phyloP scores from a whole-genome alignment of 2,113 vertebrate genomes.

The Actinemys pallida region DNA sequence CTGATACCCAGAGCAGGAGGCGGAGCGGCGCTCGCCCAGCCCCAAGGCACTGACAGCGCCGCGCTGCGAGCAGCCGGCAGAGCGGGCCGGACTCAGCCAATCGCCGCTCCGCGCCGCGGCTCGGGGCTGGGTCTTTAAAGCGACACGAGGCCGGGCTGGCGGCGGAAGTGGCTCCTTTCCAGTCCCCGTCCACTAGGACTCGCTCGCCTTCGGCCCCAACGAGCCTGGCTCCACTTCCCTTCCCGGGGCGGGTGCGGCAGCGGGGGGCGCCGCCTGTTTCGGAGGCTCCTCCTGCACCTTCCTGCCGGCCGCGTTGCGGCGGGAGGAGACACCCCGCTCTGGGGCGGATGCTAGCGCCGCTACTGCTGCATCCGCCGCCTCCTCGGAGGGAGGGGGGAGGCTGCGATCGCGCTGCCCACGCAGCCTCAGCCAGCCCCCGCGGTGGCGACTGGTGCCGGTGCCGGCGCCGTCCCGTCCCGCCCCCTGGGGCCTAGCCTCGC shows the following conservation, averaged over 20 bases:
- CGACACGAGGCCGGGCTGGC: neutral
- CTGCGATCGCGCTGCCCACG: neutral
- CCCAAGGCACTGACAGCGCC: neutral
- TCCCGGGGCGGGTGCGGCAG: neutral
- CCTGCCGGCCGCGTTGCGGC: neutral
- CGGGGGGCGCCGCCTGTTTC: neutral
- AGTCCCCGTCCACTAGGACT: neutral
- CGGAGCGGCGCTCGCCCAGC: neutral
- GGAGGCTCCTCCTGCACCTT: constrained; percentile 13
- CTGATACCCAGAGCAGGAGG: too few relatives aligned
- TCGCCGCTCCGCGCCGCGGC: neutral
- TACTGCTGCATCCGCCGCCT: neutral
- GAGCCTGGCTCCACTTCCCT: neutral
- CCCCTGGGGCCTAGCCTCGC: neutral
- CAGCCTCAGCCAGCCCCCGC: neutral
- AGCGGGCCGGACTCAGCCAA: neutral
- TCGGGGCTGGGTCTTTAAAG: neutral
- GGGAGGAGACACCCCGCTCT: neutral
- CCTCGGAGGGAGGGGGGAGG: neutral
- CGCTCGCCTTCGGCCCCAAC: neutral
- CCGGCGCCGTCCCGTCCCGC: neutral
- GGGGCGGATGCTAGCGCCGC: neutral
- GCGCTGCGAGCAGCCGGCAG: neutral
- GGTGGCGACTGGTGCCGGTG: neutral
- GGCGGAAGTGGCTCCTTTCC: neutral